Conservation (phyloP, 2,113 vertebrate species). For the Podiceps cristatus region DNA sequence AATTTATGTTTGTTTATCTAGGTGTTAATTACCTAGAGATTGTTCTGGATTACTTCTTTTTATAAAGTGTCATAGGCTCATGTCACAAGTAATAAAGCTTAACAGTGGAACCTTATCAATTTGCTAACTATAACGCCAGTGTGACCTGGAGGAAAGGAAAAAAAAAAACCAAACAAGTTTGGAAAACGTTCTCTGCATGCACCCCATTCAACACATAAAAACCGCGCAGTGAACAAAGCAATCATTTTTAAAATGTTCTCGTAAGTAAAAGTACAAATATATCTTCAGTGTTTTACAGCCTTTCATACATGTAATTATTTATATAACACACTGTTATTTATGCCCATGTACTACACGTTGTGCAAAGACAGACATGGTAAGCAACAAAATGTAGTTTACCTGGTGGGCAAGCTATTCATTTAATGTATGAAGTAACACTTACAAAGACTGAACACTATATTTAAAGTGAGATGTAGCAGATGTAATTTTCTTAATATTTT, state of each 20-base stretch:
- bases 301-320: conserved; percentile 78
- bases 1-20: conserved; percentile 99
- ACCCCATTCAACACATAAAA: conserved; percentile 58
- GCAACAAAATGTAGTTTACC: conserved; percentile 66
- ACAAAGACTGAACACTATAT: neutral
- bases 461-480: conserved; percentile 42
- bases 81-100: conserved; percentile 93
- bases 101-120: conserved; percentile 88
- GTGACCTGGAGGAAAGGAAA: conserved; percentile 70
- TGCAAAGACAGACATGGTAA: conserved; percentile 45
- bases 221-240: conserved; percentile 63
- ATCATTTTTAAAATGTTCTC: conserved; percentile 75
- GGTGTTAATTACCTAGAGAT: conserved; percentile 99
- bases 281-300: conserved; percentile 77
- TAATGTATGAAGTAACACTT: neutral
- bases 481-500: conserved; percentile 42
- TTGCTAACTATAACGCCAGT: conserved; percentile 77
- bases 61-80: conserved; percentile 90
- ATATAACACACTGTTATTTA: conserved; percentile 77
- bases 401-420: conserved; percentile 45
- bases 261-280: conserved; percentile 75
- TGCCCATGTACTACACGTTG: conserved; percentile 46
- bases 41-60: conserved; percentile 95
- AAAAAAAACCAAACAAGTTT: conserved; percentile 51
- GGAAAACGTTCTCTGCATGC: conserved; percentile 54